A percentile compares a stretch with the other conserved stretches of the same genome.
phyloP scores from a whole-genome alignment of 2,113 vertebrate species.

The Oreochromis tanganicae region DNA sequence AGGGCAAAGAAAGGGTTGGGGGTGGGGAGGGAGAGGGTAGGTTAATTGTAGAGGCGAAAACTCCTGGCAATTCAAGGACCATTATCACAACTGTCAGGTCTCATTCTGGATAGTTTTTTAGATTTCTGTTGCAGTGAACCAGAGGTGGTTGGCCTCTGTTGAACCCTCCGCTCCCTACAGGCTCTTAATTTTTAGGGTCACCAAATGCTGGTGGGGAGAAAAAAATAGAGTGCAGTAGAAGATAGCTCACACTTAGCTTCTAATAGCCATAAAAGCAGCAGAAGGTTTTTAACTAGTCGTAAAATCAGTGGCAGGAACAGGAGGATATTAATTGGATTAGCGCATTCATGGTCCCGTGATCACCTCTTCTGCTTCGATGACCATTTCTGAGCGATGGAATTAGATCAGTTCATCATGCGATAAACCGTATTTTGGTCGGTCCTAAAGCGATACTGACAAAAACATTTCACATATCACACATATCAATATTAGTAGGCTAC shows the following conservation, averaged over 20 bases:
- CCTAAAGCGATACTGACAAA: background rate
- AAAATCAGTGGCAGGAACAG: constrained; percentile 70
- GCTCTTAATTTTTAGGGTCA: constrained; percentile 52
- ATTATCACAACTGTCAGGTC: constrained; percentile 27
- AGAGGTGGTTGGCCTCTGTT: constrained; percentile 16
- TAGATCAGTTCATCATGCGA: constrained; percentile 53
- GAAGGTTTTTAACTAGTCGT: constrained; percentile 74
- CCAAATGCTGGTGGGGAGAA: constrained; percentile 41
- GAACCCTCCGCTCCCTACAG: constrained; percentile 27
- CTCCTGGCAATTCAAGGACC: constrained; percentile 18
- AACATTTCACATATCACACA: background rate
- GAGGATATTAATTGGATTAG: constrained; percentile 74
- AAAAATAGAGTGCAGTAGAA: constrained; percentile 45
- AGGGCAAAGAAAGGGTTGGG: constrained; percentile 17
- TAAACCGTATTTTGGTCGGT: constrained; percentile 4
- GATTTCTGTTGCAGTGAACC: constrained; percentile 6
- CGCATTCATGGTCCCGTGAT: constrained; percentile 68
- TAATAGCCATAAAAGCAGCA: constrained; percentile 72
- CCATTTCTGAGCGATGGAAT: constrained; percentile 59
- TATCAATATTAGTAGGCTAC: background rate
- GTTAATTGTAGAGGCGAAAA: constrained; percentile 35
- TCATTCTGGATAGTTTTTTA: constrained; percentile 29
- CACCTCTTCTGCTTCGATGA: constrained; percentile 65
- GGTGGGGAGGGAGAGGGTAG: background rate
- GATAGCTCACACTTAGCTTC: constrained; percentile 64